Conservation (phyloP, 2,888 invertebrate species). For the Drosophila nr. fundita region DNA sequence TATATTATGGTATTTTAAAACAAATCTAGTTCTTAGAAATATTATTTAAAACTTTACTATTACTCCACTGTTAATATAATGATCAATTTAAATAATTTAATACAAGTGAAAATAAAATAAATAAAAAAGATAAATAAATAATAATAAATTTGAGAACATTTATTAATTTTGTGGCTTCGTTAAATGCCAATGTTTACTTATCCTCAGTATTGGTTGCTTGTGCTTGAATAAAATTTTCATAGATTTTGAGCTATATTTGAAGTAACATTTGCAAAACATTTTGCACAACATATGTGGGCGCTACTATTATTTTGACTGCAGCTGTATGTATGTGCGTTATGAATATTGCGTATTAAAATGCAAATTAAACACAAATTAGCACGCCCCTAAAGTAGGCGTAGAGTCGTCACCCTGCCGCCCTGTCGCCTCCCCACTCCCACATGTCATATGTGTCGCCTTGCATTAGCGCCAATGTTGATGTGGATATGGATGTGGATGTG, state of each 20-base stretch:
- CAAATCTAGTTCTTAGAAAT: neutral
- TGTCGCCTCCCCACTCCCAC: neutral
- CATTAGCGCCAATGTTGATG: constrained; percentile 21
- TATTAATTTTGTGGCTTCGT: neutral
- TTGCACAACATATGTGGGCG: neutral
- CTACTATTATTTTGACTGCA: neutral
- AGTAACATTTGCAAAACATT: too few species aligned
- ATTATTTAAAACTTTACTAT: neutral
- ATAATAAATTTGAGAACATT: neutral
- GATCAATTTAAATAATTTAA: neutral
- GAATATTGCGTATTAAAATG: constrained; percentile 74
- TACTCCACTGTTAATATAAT: neutral
- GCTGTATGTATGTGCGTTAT: constrained; percentile 38
- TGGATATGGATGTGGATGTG: neutral
- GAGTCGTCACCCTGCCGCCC: neutral
- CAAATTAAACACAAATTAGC: constrained; percentile 77
- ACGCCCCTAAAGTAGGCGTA: constrained; percentile 44
- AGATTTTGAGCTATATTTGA: neutral
- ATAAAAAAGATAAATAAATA: neutral
- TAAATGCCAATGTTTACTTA: neutral
- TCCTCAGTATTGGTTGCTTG: neutral
- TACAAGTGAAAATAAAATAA: neutral
- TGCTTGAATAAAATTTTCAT: neutral
- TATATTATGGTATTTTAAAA: neutral
- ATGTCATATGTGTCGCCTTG: constrained; percentile 34